Base-by-base conservation (phyloP, 2,888 invertebrate genomes). In the Pyrochroa serraticornis region DNA sequence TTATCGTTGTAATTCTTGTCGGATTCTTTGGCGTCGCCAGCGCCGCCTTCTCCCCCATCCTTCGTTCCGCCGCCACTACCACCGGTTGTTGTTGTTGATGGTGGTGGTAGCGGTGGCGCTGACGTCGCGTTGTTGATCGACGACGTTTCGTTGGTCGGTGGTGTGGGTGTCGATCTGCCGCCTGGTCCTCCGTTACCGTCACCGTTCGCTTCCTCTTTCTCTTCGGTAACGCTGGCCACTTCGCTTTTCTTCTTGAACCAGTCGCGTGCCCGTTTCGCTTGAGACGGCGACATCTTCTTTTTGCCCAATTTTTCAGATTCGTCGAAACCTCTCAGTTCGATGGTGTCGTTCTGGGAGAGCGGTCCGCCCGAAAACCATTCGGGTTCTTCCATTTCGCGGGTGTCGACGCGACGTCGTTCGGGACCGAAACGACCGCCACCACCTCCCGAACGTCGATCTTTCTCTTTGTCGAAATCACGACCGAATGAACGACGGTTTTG, bases 341-440 rank as follows among this genome's bases (percentile, higher is more conserved):
- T 97, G 34, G 93, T 94, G 71, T 97, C 97, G 73, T 89, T 82
- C 76, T 95, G 92, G 60, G 95, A 95, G 60, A 91, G 90, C 41
- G 96, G 96, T 39, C 95, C 96, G 58, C 89, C 89, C 71, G 90
- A 91, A 74, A 89, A 91, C 87, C 96, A 95, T 80, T 95, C 95
- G 2, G 95, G 95, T 77, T 94, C 93, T 67, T 91, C 92, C 39
- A 3, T 2, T 22, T 66, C 10, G 68, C 70, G 52, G 5, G 31
- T 30, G 1, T 49, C 49, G 12, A 22, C 22, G 22, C 22, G 22
- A 22, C 22, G 22, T 22, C 22, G 22, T 2, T 75, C 68, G 30
- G 46, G 68, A 30, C 75, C 72, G 45, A 75, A 72, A 31, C 74
- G 75, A 5, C 75, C 70, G 37, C 9, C 10, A 67, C 75, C 70